Percentiles rank a stretch among this genome's conserved stretches.
phyloP scores from a whole-genome alignment of 2,113 vertebrate genomes.

The Cinclus mexicanus region DNA sequence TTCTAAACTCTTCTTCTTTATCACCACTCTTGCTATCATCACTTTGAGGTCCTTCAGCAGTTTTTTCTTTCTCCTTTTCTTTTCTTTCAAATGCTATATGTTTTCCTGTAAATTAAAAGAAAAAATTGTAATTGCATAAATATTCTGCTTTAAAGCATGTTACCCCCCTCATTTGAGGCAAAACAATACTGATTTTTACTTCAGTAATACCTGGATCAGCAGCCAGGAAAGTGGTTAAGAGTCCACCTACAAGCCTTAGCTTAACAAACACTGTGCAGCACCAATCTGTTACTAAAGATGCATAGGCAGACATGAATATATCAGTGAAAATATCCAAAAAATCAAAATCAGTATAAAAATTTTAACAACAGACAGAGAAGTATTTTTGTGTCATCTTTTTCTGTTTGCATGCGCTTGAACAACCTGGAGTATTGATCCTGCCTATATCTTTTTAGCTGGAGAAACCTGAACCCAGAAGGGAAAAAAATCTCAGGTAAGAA shows the following conservation, averaged over 20 bases:
- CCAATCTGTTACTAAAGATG: background rate
- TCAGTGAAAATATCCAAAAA: background rate
- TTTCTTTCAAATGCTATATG: conserved; percentile 55
- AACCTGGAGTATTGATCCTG: background rate
- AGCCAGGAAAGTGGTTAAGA: background rate
- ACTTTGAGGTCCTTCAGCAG: background rate
- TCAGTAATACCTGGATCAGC: background rate
- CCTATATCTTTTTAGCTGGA: background rate
- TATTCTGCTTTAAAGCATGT: background rate
- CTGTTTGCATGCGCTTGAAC: background rate
- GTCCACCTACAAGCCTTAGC: background rate
- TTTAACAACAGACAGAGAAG: background rate
- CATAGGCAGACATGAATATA: background rate
- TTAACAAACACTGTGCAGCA: background rate
- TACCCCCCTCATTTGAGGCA: background rate
- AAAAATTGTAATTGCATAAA: background rate
- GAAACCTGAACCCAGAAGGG: background rate
- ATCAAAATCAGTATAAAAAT: background rate
- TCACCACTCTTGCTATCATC: conserved; percentile 39
- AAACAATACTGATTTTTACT: background rate
- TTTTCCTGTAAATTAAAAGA: conserved; percentile 45
- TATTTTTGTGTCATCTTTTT: background rate
- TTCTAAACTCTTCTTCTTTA: conserved; percentile 80
- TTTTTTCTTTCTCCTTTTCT: background rate
- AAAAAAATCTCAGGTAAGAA: background rate